These are phyloP conservation scores for Rhinogobius similis DNA, from an alignment of 2,113 vertebrate species.

Conservation along the genomic window DNA sequence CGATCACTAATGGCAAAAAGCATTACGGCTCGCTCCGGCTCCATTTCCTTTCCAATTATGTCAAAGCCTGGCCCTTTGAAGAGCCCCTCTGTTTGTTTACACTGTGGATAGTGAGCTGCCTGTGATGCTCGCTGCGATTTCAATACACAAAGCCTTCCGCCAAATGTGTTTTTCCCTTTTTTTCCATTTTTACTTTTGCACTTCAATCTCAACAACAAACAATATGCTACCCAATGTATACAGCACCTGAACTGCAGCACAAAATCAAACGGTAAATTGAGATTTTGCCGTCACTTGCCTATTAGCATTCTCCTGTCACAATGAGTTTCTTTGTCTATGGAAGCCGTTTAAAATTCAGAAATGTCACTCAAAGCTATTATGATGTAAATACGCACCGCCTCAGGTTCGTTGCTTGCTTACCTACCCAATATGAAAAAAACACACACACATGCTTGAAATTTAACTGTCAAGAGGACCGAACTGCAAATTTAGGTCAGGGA, in stretches of 20 bases:
- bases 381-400: constrained; percentile 55
- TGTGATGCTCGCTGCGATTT: constrained; percentile 58
- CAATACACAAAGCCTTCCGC: constrained; percentile 44
- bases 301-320: background rate
- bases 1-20: constrained; percentile 54
- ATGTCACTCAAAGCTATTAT: constrained; percentile 22
- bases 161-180: constrained; percentile 37
- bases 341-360: constrained; percentile 4
- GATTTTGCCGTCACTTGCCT: background rate
- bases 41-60: constrained; percentile 71
- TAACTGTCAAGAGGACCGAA: constrained; percentile 43
- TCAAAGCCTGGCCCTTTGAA: constrained; percentile 60
- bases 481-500: constrained; percentile 53
- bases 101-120: constrained; percentile 49
- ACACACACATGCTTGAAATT: constrained; percentile 27
- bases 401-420: constrained; percentile 31
- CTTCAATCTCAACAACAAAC: constrained; percentile 16
- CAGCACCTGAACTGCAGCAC: constrained; percentile 12
- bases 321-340: constrained; percentile 4
- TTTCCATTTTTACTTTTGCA: constrained; percentile 25
- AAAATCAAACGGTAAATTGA: constrained; percentile 1
- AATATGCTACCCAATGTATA: constrained; percentile 24
- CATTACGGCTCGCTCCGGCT: constrained; percentile 47
- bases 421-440: constrained; percentile 36
- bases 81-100: constrained; percentile 67